Percentiles rank a stretch among this genome's conserved stretches.
Evolutionary conservation across 2,888 invertebrate genomes (phyloP).

Genomic region (Eupithecia subumbrata): DNA sequence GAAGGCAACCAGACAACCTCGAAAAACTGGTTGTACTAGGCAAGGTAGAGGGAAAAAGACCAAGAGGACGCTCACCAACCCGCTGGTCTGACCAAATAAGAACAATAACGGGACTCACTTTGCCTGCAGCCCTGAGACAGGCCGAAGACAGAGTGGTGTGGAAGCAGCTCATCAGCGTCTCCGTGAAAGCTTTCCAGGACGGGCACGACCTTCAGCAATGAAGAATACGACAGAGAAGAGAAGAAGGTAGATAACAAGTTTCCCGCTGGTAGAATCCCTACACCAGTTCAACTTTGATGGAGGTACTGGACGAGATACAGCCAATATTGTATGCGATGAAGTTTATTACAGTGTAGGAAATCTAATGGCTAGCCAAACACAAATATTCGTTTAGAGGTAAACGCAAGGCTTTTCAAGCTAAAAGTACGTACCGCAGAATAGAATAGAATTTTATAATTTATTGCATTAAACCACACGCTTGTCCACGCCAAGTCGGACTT

Average conservation of each 20-base stretch:
- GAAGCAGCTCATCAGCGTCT: too few species aligned
- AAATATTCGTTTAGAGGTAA: not conserved
- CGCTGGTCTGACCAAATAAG: too few species aligned
- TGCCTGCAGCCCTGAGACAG: too few species aligned
- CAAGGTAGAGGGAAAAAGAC: too few species aligned
- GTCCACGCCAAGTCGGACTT: not conserved
- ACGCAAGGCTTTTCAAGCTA: not conserved
- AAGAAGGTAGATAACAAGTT: slow-evolving; percentile 9
- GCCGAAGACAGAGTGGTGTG: too few species aligned
- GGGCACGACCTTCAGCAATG: too few species aligned
- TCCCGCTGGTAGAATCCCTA: not conserved
- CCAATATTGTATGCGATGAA: not conserved
- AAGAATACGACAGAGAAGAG: too few species aligned
- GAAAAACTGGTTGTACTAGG: too few species aligned
- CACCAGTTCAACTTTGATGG: slow-evolving; percentile 10
- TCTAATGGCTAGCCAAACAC: not conserved
- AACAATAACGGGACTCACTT: too few species aligned
- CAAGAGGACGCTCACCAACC: too few species aligned
- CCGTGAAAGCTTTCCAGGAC: too few species aligned
- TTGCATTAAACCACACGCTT: not conserved
- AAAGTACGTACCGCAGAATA: not conserved
- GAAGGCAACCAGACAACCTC: too few species aligned
- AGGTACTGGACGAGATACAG: not conserved
- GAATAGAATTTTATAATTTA: not conserved
- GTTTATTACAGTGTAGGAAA: not conserved